These are phyloP conservation scores for Gobiocypris rarus DNA, from an alignment of 2,113 vertebrate species.

Conservation along the genomic window DNA sequence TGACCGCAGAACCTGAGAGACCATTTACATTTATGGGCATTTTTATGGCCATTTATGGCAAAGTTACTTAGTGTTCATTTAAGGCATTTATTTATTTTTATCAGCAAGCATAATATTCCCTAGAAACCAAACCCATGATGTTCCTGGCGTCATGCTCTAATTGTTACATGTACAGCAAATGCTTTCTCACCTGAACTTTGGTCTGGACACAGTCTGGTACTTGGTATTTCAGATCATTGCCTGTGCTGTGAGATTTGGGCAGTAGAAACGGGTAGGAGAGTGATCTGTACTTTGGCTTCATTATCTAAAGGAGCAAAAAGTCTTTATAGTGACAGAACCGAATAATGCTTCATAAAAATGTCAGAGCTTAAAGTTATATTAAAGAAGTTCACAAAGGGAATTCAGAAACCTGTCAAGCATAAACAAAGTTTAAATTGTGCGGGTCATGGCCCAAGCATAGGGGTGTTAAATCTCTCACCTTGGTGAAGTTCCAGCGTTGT, in stretches of 20 bases:
- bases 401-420: not conserved
- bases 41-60: slow-evolving; percentile 45
- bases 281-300: slow-evolving; percentile 95
- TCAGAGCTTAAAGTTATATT: not conserved
- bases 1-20: slow-evolving; percentile 86
- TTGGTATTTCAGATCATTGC: slow-evolving; percentile 83
- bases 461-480: slow-evolving; percentile 74
- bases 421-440: not conserved
- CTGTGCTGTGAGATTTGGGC: slow-evolving; percentile 90
- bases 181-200: slow-evolving; percentile 83
- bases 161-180: not conserved
- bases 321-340: not conserved
- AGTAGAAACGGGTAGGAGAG: slow-evolving; percentile 89
- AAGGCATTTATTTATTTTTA: not conserved
- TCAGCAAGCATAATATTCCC: not conserved
- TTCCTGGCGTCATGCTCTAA: not conserved
- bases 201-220: slow-evolving; percentile 80
- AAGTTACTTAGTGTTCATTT: slow-evolving; percentile 2
- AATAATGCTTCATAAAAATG: not conserved
- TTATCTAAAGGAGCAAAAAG: slow-evolving; percentile 74
- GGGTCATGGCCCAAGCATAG: not conserved
- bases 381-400: not conserved
- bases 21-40: slow-evolving; percentile 13
- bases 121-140: not conserved
- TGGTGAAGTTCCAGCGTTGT: slow-evolving; percentile 98